phyloP scores from a whole-genome alignment of 2,113 vertebrate species.

The Calidris pugnax region DNA sequence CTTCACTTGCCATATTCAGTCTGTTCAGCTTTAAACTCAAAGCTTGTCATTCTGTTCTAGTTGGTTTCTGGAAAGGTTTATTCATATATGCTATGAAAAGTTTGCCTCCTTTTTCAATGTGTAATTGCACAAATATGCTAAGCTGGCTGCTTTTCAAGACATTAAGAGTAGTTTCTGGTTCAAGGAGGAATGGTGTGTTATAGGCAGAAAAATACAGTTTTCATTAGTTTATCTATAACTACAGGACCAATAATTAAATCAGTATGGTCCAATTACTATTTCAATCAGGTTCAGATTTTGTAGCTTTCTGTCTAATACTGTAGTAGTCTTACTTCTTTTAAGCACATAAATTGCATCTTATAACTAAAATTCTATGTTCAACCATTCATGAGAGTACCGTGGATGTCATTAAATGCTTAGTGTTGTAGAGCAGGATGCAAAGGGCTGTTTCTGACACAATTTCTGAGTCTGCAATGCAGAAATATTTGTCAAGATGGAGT shows the following conservation, averaged over 20 bases:
- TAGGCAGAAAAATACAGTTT: not conserved
- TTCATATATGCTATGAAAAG: not conserved
- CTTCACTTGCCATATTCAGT: not conserved
- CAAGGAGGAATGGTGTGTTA: not conserved
- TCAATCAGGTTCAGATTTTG: not conserved
- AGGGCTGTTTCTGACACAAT: not conserved
- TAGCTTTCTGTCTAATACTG: not conserved
- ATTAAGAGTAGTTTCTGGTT: not conserved
- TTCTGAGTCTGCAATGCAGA: not conserved
- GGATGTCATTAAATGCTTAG: not conserved
- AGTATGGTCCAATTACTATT: not conserved
- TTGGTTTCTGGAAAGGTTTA: not conserved
- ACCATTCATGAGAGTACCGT: not conserved
- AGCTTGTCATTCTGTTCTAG: not conserved
- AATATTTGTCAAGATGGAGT: not conserved
- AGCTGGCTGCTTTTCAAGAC: not conserved
- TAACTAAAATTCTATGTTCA: not conserved
- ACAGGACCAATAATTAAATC: not conserved
- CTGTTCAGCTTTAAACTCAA: not conserved
- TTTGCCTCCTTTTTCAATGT: not conserved
- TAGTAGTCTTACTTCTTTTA: not conserved
- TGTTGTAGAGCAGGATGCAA: not conserved
- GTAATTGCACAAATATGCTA: not conserved
- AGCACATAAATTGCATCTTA: not conserved
- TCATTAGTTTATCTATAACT: not conserved